Conservation (phyloP, 2,888 invertebrate species). For the Selenia dentaria region DNA sequence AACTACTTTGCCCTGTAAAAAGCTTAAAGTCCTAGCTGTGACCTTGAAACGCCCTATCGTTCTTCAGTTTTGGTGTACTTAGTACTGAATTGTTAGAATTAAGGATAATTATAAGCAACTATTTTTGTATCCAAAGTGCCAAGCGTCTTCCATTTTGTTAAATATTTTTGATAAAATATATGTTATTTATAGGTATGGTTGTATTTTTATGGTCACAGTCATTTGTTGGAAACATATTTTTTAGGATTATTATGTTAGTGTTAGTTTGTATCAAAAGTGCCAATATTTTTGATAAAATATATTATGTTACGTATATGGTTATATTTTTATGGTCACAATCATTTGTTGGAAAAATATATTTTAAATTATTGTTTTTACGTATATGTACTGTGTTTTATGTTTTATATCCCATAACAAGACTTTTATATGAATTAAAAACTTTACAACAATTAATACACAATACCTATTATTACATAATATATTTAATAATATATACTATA, state of each 20-base stretch:
- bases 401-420: too few relatives aligned
- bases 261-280: conserved; percentile 27
- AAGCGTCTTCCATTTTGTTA: conserved; percentile 32
- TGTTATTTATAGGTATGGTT: conserved; percentile 15
- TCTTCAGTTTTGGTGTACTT: not conserved
- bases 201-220: conserved; percentile 23
- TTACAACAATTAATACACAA: too few relatives aligned
- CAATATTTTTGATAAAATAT: conserved; percentile 24
- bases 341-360: conserved; percentile 24
- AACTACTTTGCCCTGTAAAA: not conserved
- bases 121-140: conserved; percentile 30
- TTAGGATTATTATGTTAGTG: too few relatives aligned
- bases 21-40: not conserved
- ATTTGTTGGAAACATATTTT: conserved; percentile 24
- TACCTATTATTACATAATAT: too few relatives aligned
- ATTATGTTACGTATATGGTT: conserved; percentile 14
- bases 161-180: conserved; percentile 21
- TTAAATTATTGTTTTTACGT: too few relatives aligned
- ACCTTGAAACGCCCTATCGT: not conserved
- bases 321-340: conserved; percentile 23
- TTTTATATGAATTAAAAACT: too few relatives aligned
- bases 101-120: conserved; percentile 23
- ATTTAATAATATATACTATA: too few relatives aligned
- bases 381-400: too few relatives aligned
- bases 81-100: conserved; percentile 14